These are phyloP conservation scores for Lerema accius DNA, from an alignment of 1,140 invertebrate species.

Conservation along the genomic window DNA sequence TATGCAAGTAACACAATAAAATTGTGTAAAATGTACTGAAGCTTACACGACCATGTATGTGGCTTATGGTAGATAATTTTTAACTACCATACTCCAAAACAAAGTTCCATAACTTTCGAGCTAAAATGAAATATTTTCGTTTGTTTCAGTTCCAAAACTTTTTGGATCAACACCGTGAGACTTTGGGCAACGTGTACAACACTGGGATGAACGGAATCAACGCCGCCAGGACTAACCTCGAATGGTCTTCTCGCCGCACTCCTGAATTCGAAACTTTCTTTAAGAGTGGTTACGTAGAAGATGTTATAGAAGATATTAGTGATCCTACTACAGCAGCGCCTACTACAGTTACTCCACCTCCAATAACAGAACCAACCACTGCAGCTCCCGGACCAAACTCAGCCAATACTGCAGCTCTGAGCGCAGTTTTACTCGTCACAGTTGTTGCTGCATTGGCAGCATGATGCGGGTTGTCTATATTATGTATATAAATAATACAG, in stretches of 20 bases:
- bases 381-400: slow-evolving; percentile 33
- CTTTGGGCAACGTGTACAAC: slow-evolving; percentile 48
- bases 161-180: slow-evolving; percentile 47
- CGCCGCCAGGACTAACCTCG: slow-evolving; percentile 47
- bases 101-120: too few species aligned
- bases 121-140: too few species aligned
- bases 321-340: slow-evolving; percentile 1
- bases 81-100: too few species aligned
- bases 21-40: too few species aligned
- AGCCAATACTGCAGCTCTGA: slow-evolving; percentile 52
- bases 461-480: slow-evolving; percentile 28
- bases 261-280: slow-evolving; percentile 57
- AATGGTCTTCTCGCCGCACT: slow-evolving; percentile 51
- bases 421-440: slow-evolving; percentile 49
- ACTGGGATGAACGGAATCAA: slow-evolving; percentile 48
- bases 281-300: slow-evolving; percentile 61
- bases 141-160: slow-evolving; percentile 57
- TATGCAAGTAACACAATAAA: too few species aligned
- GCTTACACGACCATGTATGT: too few species aligned
- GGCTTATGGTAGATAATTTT: too few species aligned
- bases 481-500: slow-evolving; percentile 5
- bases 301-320: slow-evolving; percentile 44
- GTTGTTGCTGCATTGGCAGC: slow-evolving; percentile 44
- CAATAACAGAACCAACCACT: background rate
- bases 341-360: background rate